Conservation (phyloP, 1,140 invertebrate species). For the Sitophilus oryzae region DNA sequence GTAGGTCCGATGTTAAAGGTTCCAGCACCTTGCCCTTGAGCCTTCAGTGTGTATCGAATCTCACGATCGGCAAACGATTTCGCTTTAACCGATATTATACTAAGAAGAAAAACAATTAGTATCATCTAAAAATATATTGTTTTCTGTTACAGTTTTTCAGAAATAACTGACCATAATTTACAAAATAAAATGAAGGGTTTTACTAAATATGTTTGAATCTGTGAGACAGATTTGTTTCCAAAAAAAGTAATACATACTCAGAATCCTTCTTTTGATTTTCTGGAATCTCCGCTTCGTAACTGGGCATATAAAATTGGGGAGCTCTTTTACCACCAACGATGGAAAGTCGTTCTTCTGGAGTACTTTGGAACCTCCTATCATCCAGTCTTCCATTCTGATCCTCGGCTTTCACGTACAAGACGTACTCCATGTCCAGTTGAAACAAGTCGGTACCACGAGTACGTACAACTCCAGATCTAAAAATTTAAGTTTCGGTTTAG, state of each 20-base stretch:
- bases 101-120: conserved; percentile 51
- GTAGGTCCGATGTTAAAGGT: conserved; percentile 93
- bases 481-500: too few species aligned
- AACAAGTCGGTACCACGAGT: conserved; percentile 86
- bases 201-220: too few species aligned
- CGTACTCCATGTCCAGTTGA: conserved; percentile 93
- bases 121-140: neutral
- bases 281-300: conserved; percentile 89
- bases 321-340: conserved; percentile 90
- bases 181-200: too few species aligned
- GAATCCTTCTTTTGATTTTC: conserved; percentile 95
- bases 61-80: conserved; percentile 94
- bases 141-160: neutral
- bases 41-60: conserved; percentile 89
- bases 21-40: conserved; percentile 87
- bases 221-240: too few species aligned
- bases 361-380: conserved; percentile 82
- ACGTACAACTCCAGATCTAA: conserved; percentile 83
- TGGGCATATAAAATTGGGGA: conserved; percentile 90
- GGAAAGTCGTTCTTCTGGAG: conserved; percentile 82
- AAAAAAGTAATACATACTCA: conserved; percentile 62
- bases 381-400: conserved; percentile 89
- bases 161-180: too few species aligned
- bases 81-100: conserved; percentile 92
- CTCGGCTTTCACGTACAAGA: conserved; percentile 91